Conservation (phyloP, 2,797 vertebrate genomes). For the Esox masquinongy region DNA sequence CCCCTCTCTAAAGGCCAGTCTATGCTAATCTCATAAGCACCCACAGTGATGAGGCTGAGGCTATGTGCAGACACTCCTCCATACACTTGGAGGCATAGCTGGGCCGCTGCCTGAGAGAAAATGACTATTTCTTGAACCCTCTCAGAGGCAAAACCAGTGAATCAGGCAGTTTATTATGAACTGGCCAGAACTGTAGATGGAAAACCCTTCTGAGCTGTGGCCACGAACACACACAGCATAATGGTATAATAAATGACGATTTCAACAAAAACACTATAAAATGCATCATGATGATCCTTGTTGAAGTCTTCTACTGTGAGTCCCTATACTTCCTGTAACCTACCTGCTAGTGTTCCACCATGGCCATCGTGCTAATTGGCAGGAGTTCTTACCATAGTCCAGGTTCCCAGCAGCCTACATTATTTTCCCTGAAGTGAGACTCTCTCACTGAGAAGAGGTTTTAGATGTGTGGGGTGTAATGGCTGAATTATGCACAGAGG, state of each 20-base stretch:
- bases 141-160: not conserved
- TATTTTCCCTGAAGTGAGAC: not conserved
- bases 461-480: too few species aligned
- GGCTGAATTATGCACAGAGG: too few species aligned
- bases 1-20: not conserved
- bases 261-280: not conserved
- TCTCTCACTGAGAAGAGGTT: too few species aligned
- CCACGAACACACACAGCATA: not conserved
- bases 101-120: not conserved
- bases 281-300: not conserved
- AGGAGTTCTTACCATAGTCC: not conserved
- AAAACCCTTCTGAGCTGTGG: not conserved
- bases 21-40: constrained; percentile 1
- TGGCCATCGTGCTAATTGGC: not conserved
- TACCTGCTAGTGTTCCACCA: not conserved
- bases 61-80: not conserved
- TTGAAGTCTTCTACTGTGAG: not conserved
- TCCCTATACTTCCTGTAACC: not conserved
- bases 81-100: not conserved
- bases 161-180: not conserved
- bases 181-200: not conserved
- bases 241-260: not conserved
- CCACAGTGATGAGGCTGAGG: not conserved
- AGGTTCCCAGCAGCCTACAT: not conserved
- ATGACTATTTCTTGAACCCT: not conserved